Percentiles rank a stretch among this genome's conserved stretches.
phyloP scores from a whole-genome alignment of 1,140 invertebrate species.

The Ostrea edulis region DNA sequence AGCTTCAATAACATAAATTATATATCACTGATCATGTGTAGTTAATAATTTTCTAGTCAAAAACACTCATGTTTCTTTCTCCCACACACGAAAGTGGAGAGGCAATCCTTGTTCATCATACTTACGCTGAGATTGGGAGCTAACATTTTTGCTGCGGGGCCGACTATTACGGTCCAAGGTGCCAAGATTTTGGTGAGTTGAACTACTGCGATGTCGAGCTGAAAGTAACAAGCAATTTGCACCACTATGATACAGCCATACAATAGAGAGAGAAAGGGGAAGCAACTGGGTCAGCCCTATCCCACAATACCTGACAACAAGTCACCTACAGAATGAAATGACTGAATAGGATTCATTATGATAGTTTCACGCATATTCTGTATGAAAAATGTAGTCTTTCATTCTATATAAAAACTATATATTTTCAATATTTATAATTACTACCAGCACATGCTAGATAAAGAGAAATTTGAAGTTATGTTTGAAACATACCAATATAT shows the following conservation, averaged over 20 bases:
- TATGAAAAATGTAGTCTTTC: too few relatives aligned
- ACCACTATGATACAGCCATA: constrained; percentile 28
- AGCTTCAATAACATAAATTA: neutral
- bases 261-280: constrained; percentile 2
- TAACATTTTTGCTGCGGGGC: constrained; percentile 84
- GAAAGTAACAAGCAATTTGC: constrained; percentile 56
- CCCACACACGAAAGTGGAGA: neutral
- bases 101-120: constrained; percentile 51
- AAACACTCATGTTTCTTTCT: neutral
- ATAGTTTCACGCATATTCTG: too few relatives aligned
- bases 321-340: constrained; percentile 7
- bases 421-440: too few relatives aligned
- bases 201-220: constrained; percentile 72
- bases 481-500: neutral
- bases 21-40: neutral
- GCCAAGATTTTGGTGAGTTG: constrained; percentile 70
- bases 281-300: neutral
- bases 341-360: neutral
- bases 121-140: constrained; percentile 95
- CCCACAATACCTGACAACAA: neutral
- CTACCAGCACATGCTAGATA: too few relatives aligned
- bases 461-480: neutral
- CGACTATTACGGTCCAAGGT: constrained; percentile 83
- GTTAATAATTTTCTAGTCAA: neutral
- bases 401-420: too few relatives aligned